Evolutionary conservation across 2,888 invertebrate genomes (phyloP), one percentile per base, ranked within the genome.

Genomic region (Tupiocoris notatus): DNA sequence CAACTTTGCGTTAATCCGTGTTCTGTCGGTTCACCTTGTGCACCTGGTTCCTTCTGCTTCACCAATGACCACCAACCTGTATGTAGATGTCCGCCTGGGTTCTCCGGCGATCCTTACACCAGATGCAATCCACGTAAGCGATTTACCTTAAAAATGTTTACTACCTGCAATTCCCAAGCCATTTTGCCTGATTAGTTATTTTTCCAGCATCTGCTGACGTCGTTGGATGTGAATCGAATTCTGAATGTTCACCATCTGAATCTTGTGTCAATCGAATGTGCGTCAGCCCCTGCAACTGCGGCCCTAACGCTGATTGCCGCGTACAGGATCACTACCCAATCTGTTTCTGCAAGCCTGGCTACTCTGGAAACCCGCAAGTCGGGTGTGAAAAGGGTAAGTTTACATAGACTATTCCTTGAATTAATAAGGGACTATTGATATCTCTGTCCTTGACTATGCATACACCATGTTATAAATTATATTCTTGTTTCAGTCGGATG

Each of bases 311-410:
- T 2, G 91, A 93, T 80, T 96, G 96, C 83, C 87, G 87, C 77
- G 93, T 95, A 12, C 86, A 89, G 71, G 90, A 92, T 83, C 95
- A 96, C 83, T 92, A 93, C 84, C 93, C 95, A 17, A 90, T 92
- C 17, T 96, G 95, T 83, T 90, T 88, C 81, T 96, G 95, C 83
- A 88, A 88, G 82, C 88, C 90, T 56, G 94, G 93, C 67, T 94
- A 89, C 84, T 92, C 93, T 58, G 95, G 95, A 82, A 93, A 94
- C 84, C 93, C 94, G 20, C 93, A 92, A 84, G 87, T 87, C 75
- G 92, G 92, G 67, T 95, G 95, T 82, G 86, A 88, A 23, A 91
- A 92, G 87, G 87, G 90, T 90, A 86, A 84, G 68, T 75, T 39
- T 9, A 25, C 70, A 9, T 56, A n/a, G n/a, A n/a, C n/a, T n/a